Evolutionary conservation across 2,113 vertebrate genomes (phyloP).

Genomic region (Oxyruncus cristatus): DNA sequence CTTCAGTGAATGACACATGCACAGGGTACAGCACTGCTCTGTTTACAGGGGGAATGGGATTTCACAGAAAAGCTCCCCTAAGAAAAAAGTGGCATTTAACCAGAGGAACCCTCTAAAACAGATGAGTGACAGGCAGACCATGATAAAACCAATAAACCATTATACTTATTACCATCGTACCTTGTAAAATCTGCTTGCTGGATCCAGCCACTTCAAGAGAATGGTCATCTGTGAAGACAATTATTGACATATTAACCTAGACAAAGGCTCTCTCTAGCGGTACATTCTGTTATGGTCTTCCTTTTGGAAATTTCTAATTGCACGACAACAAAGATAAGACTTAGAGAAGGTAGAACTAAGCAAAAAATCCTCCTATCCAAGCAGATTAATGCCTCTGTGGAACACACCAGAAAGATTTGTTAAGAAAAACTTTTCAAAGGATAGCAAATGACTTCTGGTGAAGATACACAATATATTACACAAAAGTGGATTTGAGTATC

Average conservation of each 20-base stretch:
- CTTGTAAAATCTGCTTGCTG: conserved; percentile 96
- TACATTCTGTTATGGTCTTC: background rate
- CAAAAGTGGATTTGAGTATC: background rate
- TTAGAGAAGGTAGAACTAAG: background rate
- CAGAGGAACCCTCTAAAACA: background rate
- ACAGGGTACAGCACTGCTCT: background rate
- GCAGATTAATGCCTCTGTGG: background rate
- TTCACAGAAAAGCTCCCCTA: background rate
- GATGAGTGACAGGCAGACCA: background rate
- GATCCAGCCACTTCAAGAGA: conserved; percentile 78
- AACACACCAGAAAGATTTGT: background rate
- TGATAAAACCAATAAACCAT: background rate
- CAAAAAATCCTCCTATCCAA: background rate
- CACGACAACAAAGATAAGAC: background rate
- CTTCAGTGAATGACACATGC: background rate
- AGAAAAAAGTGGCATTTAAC: background rate
- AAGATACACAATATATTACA: background rate
- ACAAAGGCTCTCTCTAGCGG: conserved; percentile 2
- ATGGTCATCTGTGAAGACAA: conserved; percentile 79
- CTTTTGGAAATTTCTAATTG: background rate
- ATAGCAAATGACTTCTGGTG: background rate
- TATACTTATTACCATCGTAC: conserved; percentile 63
- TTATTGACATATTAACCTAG: conserved; percentile 38
- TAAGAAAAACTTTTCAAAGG: background rate
- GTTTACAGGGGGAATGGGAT: background rate